Evolutionary conservation across 2,113 vertebrate genomes (phyloP).

Genomic region (Atrichornis clamosus): DNA sequence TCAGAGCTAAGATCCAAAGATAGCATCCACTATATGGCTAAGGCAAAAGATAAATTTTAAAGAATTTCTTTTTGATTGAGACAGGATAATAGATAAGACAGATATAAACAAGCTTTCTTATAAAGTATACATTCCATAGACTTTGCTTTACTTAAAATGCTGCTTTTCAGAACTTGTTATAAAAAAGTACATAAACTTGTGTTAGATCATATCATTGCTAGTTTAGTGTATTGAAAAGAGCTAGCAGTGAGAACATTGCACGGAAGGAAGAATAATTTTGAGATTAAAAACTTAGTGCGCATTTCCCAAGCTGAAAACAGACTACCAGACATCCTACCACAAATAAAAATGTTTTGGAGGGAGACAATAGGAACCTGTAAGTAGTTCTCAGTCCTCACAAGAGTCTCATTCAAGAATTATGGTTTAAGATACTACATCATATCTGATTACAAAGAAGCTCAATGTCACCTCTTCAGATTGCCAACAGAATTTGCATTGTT

Average conservation of each 20-base stretch:
- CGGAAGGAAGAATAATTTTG: neutral
- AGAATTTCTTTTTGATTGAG: neutral
- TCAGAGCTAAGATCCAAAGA: neutral
- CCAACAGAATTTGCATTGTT: constrained; percentile 36
- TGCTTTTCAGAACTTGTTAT: neutral
- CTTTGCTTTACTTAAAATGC: neutral
- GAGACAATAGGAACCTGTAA: neutral
- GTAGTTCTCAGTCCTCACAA: neutral
- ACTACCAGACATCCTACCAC: neutral
- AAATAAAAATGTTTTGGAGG: neutral
- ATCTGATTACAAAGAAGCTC: neutral
- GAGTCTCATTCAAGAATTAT: neutral
- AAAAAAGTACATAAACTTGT: neutral
- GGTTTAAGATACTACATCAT: neutral
- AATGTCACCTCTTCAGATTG: constrained; percentile 11
- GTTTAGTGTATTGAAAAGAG: neutral
- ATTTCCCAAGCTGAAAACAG: neutral
- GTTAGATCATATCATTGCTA: neutral
- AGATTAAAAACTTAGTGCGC: neutral
- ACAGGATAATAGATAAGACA: neutral
- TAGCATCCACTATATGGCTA: neutral
- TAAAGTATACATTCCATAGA: neutral
- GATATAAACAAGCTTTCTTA: neutral
- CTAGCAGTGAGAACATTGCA: neutral
- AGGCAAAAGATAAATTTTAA: neutral